Base-by-base conservation (phyloP, 2,113 vertebrate genomes). In the Microcebus murinus region DNA sequence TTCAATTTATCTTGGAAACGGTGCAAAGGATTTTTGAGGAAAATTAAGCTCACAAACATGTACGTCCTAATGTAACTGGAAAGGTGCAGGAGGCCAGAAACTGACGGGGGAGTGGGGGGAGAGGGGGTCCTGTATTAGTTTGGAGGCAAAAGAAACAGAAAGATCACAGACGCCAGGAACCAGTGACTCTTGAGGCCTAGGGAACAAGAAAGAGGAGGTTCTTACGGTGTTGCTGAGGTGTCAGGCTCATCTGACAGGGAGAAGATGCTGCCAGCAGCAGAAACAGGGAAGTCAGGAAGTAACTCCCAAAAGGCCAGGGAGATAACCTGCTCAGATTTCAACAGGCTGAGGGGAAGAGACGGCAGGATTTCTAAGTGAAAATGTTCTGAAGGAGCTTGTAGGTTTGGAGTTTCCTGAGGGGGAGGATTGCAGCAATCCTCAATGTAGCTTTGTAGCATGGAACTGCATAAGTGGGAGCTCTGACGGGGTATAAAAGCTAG, bases 1-100 rank as follows among this genome's bases (percentile, higher is more conserved):
- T 94, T 94, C 52, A 10, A 57, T 67, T 90, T 71, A 61, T 96
- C n/a, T 95, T 73, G 6, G 61, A 94, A 96, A 50, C 45, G 73
- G 8, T 52, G 6, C 25, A 67, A 83, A 71, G 20, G 15, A 36
- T 21, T 87, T 71, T 85, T 29, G 59, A 89, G 45, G 67, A 90
- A 91, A 94, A 94, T 63, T 45, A 68, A 74, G 65, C 48, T 71
- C 29, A 10, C 0, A 11, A 65, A 82, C 48, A 50, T 3, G 2
- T 13, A 45, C 29, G 29, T 25, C 13, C 39, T 65, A 65, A 90
- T 17, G 25, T 73, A 87, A 59, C 52, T 63, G 10, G 17, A 85
- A 80, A 90, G 61, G 91, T 29, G 45, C 1, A 6, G 14, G 20
- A 29, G 31, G 7, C 42, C 65, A 50, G 50, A 63, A 48, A 31